phyloP scores from a whole-genome alignment of 1,140 invertebrate species.

The Doryteuthis pealeii region DNA sequence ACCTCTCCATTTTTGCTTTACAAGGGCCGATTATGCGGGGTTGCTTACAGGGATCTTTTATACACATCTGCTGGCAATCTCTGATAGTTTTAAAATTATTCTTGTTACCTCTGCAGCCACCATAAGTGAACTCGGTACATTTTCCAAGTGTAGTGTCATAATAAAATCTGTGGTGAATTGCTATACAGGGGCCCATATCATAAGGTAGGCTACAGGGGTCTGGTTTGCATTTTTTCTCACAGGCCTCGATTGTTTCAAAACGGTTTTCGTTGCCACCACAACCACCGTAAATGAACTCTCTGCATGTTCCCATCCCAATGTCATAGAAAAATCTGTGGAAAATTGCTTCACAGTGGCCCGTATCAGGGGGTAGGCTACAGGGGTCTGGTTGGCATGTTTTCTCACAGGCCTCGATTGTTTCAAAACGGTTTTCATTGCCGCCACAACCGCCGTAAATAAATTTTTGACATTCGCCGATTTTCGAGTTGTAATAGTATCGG shows the following conservation, averaged over 20 bases:
- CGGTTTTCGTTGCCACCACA: not conserved
- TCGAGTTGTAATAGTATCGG: conserved; percentile 55
- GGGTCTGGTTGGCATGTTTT: not conserved
- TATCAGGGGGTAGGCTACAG: conserved; percentile 35
- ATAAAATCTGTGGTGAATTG: conserved; percentile 46
- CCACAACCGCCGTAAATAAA: conserved; percentile 45
- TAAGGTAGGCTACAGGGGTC: conserved; percentile 27
- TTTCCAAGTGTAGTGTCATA: conserved; percentile 52
- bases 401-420: conserved; percentile 32
- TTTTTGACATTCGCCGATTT: conserved; percentile 46
- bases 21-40: conserved; percentile 42
- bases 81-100: conserved; percentile 41
- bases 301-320: conserved; percentile 46
- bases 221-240: conserved; percentile 28
- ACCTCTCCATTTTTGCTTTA: conserved; percentile 46
- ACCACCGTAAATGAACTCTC: conserved; percentile 50
- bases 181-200: conserved; percentile 39
- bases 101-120: conserved; percentile 51
- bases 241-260: not conserved
- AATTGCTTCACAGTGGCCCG: conserved; percentile 42
- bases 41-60: conserved; percentile 25
- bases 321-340: conserved; percentile 57
- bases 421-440: conserved; percentile 48
- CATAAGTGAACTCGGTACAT: conserved; percentile 55
- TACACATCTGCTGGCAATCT: conserved; percentile 27